These are phyloP conservation scores for Gulo gulo DNA, from an alignment of 2,113 vertebrate species.

Conservation along the genomic window DNA sequence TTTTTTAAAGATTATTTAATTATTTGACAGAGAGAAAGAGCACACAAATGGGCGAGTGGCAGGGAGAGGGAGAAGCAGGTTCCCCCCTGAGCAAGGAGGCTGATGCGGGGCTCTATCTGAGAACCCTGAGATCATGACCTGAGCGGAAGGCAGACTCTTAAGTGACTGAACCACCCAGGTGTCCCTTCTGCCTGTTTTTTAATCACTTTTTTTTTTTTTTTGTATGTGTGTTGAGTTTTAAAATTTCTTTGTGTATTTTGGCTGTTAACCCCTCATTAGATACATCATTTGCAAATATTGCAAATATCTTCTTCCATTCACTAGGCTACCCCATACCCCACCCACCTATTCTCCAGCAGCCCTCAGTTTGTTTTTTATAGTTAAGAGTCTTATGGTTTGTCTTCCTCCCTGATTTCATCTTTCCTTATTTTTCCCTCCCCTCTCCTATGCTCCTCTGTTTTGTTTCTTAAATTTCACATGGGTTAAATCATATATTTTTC, in stretches of 20 bases:
- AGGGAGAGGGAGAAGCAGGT: no score
- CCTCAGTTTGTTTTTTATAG: not conserved
- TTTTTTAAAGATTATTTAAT: no score
- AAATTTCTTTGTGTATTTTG: not conserved
- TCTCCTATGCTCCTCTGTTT: not conserved
- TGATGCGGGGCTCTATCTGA: not conserved
- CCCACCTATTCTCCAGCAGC: not conserved
- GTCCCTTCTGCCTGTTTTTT: not conserved
- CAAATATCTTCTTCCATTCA: not conserved
- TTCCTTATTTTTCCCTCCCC: not conserved
- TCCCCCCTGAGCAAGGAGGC: no score
- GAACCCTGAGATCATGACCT: not conserved
- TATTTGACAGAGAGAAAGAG: no score
- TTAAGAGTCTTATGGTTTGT: not conserved
- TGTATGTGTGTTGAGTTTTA: not conserved
- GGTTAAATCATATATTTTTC: not conserved
- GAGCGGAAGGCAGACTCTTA: not conserved
- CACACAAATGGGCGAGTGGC: no score
- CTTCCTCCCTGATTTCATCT: not conserved
- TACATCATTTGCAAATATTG: not conserved
- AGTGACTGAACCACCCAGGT: not conserved
- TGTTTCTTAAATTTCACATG: not conserved
- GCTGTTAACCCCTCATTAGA: not conserved
- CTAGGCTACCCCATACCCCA: not conserved
- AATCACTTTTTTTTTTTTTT: not conserved